Conservation (phyloP, 2,888 invertebrate genomes). For the Hirtodrosophila duncani region DNA sequence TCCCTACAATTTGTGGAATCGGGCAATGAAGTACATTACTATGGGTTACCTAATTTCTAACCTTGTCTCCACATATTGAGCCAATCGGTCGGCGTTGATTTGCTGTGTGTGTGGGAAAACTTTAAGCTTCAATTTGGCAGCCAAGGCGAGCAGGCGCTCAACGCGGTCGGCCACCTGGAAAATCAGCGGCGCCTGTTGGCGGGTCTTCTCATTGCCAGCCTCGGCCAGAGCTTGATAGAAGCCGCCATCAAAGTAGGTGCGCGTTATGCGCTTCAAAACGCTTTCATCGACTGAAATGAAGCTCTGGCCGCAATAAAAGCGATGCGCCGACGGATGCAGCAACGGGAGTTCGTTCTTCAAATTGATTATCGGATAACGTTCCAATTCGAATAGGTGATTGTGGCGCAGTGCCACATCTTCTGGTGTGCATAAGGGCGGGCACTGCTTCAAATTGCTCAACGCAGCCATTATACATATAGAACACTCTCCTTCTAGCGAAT, state of each 20-base stretch:
- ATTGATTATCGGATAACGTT: constrained; percentile 84
- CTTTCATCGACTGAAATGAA: constrained; percentile 84
- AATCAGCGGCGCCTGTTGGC: constrained; percentile 78
- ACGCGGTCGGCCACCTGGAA: constrained; percentile 80
- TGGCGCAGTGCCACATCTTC: constrained; percentile 1
- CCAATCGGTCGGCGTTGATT: constrained; percentile 76
- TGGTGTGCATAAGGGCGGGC: constrained; percentile 23
- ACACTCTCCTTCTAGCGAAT: too few relatives aligned
- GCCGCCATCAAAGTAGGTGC: constrained; percentile 88
- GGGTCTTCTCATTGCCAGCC: constrained; percentile 79
- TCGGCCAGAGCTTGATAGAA: constrained; percentile 84
- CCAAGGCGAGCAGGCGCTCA: constrained; percentile 80
- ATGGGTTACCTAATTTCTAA: constrained; percentile 38
- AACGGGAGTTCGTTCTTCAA: constrained; percentile 82
- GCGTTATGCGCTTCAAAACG: constrained; percentile 85
- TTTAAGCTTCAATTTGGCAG: constrained; percentile 80
- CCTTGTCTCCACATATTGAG: constrained; percentile 79
- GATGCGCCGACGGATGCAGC: constrained; percentile 77
- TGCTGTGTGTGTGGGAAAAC: constrained; percentile 81
- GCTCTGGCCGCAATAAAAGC: constrained; percentile 32
- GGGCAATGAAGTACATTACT: constrained; percentile 61
- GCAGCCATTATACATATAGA: constrained; percentile 55
- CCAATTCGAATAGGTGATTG: constrained; percentile 78
- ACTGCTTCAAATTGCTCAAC: constrained; percentile 44
- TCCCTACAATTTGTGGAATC: constrained; percentile 75